Evolutionary conservation across 2,888 invertebrate species (phyloP), one percentile per base, ranked within the genome.

Genomic region (Xylophagus ater): DNA sequence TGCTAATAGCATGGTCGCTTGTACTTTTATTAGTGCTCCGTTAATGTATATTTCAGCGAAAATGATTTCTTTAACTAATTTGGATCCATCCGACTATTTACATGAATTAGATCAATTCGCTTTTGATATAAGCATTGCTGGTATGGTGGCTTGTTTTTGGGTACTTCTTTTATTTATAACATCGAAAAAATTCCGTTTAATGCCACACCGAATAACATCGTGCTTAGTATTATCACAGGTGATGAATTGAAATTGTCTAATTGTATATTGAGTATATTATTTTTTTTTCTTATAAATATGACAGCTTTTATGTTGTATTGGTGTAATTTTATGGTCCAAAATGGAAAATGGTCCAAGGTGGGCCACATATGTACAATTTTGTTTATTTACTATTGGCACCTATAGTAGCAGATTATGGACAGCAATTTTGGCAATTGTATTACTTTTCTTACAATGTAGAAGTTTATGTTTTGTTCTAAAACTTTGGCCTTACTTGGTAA

Each of bases 41-140:
- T 70, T 94, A 51, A 93, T 94, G 86, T 93, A 90, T 59, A 76
- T 93, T 42, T 93, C 94, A 0, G 90, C 93, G 2, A 86, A 89
- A 70, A 81, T 94, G 75, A 86, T 93, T 49, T 81, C 85, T 0
- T 64, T 86, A 32, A 80, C 82, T 34, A 78, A 80, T 49, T 61
- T 75, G 34, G 69, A 63, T 50, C 79, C 82, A 1, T 59, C 70
- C 18, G 81, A 87, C 53, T 92, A 83, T 56, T 74, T 82, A 2
- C 74, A 73, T 18, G 78, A 89, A 50, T 62, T 93, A 37, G 78
- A 81, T 57, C 67, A 70, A 23, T 90, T 89, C 53, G 81, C 86
- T 2, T 79, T 89, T 50, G 86, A 92, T 53, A 71, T 90, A 32
- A 86, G 89, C 49, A 78, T 89, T 33, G 72, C 83, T 3, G 81